Evolutionary conservation across 1,140 invertebrate genomes (phyloP).

Genomic region (Lordiphosa collinella): DNA sequence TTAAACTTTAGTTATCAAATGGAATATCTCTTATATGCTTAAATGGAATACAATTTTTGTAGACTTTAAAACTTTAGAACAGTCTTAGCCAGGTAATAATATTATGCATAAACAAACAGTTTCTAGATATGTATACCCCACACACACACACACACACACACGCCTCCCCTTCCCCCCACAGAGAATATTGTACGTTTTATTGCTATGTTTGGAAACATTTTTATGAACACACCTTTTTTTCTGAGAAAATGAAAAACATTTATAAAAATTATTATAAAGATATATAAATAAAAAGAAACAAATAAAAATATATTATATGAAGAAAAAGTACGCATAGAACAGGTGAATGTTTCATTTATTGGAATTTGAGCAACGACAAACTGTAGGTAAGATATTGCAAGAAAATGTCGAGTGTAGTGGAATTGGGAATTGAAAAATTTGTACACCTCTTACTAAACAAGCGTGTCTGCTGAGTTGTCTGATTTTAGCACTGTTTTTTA

Average conservation of each 20-base stretch:
- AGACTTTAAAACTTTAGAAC: slow-evolving; percentile 4
- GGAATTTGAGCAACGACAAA: too few relatives aligned
- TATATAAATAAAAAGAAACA: slow-evolving; percentile 23
- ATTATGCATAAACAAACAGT: neutral
- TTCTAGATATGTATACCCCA: slow-evolving; percentile 1
- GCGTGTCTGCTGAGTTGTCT: too few relatives aligned
- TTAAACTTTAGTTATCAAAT: slow-evolving; percentile 24
- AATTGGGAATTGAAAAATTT: too few relatives aligned
- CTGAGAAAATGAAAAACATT: slow-evolving; percentile 68
- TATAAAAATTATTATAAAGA: slow-evolving; percentile 45
- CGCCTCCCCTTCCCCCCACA: slow-evolving; percentile 1
- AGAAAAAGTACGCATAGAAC: neutral
- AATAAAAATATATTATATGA: slow-evolving; percentile 41
- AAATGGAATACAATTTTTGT: slow-evolving; percentile 26
- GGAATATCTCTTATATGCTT: slow-evolving; percentile 19
- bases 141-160: slow-evolving; percentile 1
- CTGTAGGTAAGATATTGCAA: too few relatives aligned
- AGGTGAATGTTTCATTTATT: too few relatives aligned
- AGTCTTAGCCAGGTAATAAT: slow-evolving; percentile 5
- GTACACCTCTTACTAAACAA: too few relatives aligned
- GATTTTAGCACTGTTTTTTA: too few relatives aligned
- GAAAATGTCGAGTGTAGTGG: too few relatives aligned
- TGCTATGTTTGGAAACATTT: slow-evolving; percentile 51
- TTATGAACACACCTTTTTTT: slow-evolving; percentile 55
- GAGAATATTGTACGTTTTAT: slow-evolving; percentile 25